Evolutionary conservation across 1,140 invertebrate genomes (phyloP), one percentile per base, ranked within the genome.

Genomic region (Idris sp.): DNA sequence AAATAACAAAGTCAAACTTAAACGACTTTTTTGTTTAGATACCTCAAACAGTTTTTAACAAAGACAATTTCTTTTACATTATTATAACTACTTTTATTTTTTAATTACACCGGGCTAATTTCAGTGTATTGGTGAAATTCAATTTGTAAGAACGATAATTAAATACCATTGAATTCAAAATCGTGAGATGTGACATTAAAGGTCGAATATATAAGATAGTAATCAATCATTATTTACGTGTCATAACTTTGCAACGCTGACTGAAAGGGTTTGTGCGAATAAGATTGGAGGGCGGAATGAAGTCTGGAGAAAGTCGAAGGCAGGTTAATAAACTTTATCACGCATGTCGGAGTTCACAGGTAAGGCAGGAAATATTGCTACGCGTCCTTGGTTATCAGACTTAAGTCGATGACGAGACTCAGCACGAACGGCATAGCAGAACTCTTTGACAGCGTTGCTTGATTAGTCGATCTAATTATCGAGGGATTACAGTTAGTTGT

Each of bases 401-500:
- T 79, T 77, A 79, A 79, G 69, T 82, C 77, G 77, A 79, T 80
- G 78, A 80, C 79, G 78, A 69, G 74, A 71, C 48, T 71, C 61
- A 61, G 36, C 65, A 78, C 71, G 76, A 72, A 79, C 64, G 67
- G 73, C 72, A 71, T 51, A 18, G 19, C 19, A 56, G 68, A 78
- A 81, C 78, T 79, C 77, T 80, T 78, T 78, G 76, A 76, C 72
- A 73, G 67, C 49, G 41, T 36, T 41, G 74, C 58, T 64, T 73
- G 76, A 82, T 80, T 81, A 76, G 67, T 75, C 72, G 74, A 79
- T 81, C 75, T 79, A 82, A 82, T 82, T 82, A 82, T 82, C 76
- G 48, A 16, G 48, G 51, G 48, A 76, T 72, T 72, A 67, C 61
- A 43, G 67, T 13, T 67, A 72, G 74, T 76, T 71, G 49, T 61